Evolutionary conservation across 2,888 invertebrate genomes (phyloP), one percentile per base, ranked within the genome.

Genomic region (Tetragnatha montana): DNA sequence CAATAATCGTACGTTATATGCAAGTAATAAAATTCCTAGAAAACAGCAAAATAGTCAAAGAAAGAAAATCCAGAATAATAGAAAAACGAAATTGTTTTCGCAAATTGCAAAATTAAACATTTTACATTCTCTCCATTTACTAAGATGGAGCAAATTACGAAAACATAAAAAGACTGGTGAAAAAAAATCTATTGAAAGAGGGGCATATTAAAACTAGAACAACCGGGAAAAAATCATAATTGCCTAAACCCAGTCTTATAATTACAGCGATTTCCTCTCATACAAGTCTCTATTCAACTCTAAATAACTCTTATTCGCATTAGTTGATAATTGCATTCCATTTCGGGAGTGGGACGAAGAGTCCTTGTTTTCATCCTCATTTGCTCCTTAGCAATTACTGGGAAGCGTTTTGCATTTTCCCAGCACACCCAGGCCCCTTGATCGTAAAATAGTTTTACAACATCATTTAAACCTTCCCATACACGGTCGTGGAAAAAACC

Each of bases 391-490:
- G 84, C 84, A 84, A 84, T 84, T 84, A 84, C 49, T 7, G 4
- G 21, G 49, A 49, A 51, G 73, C 71, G 50, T 82, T 47, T 50
- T 60, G 69, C 69, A 50, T 84, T 84, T 35, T 12, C 83, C 47
- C 4, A 21, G 22, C 17, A 71, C 73, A n/a, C 22, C 21, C 73
- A 47, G 35, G 2, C 35, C 70, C 51, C 70, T 68, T 47, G 68
- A 80, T 74, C 74, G 74, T 86, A 80, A 86, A 86, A 86, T 86
- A 80, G 71, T 86, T 86, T 86, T 73, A 86, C 86, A 86, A 73
- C 86, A 80, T 74, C 86, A 86, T 86, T 86, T 86, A 73, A 86
- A 86, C 79, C 86, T 10, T 74, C 21, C 80, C 35, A 68, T 8
- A n/a, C n/a, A 14, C n/a, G 14, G 51, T 47, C 70, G 51, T 19